Evolutionary conservation across 2,113 vertebrate species (phyloP), one percentile per base, ranked within the genome.

Genomic region (Cervus canadensis): DNA sequence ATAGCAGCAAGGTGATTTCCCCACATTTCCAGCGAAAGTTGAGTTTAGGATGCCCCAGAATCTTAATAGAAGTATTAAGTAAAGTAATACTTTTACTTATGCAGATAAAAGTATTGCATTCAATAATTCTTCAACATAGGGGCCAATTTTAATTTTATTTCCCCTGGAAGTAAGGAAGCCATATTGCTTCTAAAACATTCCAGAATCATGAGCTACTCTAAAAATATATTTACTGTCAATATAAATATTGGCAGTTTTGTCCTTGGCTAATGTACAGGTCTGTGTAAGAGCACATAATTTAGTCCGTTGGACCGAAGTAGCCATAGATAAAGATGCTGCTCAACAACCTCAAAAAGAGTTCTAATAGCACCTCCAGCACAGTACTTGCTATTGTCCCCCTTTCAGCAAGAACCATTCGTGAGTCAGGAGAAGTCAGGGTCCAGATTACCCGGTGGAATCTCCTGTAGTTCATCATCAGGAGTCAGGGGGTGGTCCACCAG

Each of bases 401-500:
- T n/a, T 23, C 50, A 36, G 12, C 23, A 54, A 82, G 79, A 54
- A 2, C 33, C 50, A 0, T n/a, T 2, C 13, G 78, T 21, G 78
- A 79, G 12, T 6, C 28, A n/a, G 17, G 78, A 21, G 48, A 33
- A 11, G 64, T n/a, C 64, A 1, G 64, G 11, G 79, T 54, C 79
- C 50, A 7, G 19, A 2, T 7, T 1, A 23, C 48, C 11, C 6
- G 0, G 33, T 7, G 48, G 45, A 7, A 4, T 4, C 13, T n/a
- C 48, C 48, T 52, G 30, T 0, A 2, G 19, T 6, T 23, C 30
- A 14, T 5, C 50, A 14, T 2, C 48, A 8, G 50, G 16, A 30
- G 9, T 33, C 78, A 7, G 78, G 33, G 54, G 33, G 50, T 1
- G 30, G 17, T 4, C 79, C 6, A 1, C 21, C 50, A 14, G 30